Percentiles rank a stretch among this genome's conserved stretches.
These are phyloP conservation scores for Acrocephalus arundinaceus DNA, from an alignment of 2,113 vertebrate species.

Conservation along the genomic window DNA sequence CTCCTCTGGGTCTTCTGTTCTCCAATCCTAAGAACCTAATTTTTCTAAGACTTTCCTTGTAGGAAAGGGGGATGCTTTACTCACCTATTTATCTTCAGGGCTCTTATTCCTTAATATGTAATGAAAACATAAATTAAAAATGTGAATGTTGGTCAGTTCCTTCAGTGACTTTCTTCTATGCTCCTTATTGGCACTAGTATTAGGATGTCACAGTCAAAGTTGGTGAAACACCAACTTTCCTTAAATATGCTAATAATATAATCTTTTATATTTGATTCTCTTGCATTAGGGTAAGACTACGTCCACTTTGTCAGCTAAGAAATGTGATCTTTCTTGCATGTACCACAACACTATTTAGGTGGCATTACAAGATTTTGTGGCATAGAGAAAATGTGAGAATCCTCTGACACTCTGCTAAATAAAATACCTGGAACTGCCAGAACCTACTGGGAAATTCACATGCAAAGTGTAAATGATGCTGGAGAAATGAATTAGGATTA, in stretches of 20 bases:
- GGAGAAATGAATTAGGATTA: slow-evolving; percentile 58
- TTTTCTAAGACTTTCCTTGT: neutral
- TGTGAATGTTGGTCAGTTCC: neutral
- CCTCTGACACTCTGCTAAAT: neutral
- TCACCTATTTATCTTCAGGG: neutral
- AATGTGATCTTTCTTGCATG: neutral
- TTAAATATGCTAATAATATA: neutral
- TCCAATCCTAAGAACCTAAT: rapidly evolving
- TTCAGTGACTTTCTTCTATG: neutral
- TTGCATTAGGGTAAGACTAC: neutral
- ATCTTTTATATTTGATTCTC: neutral
- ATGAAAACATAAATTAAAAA: neutral
- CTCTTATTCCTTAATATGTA: neutral
- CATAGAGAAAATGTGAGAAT: neutral
- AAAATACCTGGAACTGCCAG: slow-evolving; percentile 9
- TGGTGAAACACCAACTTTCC: neutral
- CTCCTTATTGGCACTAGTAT: neutral
- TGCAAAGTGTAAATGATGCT: slow-evolving; percentile 50
- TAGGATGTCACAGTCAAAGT: neutral
- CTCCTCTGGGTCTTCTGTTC: neutral
- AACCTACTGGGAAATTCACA: slow-evolving; percentile 58
- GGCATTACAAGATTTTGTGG: slow-evolving; percentile 11
- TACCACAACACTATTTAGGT: neutral
- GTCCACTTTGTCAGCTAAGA: neutral
- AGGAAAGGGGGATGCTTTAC: neutral